phyloP scores from a whole-genome alignment of 37 sponge, comb jelly and placozoan species.

The Chondrosia reniformis region DNA sequence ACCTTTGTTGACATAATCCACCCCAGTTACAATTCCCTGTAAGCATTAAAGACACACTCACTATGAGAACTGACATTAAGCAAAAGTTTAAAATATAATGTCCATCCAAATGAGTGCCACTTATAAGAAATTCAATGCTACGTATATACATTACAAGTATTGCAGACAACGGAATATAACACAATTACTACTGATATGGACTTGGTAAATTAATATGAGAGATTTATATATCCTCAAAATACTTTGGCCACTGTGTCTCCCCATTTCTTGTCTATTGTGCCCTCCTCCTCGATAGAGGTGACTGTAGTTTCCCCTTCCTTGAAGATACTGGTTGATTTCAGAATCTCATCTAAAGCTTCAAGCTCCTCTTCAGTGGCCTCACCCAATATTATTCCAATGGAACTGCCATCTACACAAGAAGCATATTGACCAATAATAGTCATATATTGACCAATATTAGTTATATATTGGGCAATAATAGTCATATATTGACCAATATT shows the following conservation, averaged over 20 bases:
- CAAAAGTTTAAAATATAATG: background rate
- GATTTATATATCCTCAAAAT: too few relatives aligned
- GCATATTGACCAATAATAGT: background rate
- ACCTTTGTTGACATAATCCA: background rate
- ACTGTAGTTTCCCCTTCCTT: background rate
- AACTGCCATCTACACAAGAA: background rate
- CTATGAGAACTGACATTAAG: background rate
- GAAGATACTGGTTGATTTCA: background rate
- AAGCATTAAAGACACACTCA: too few relatives aligned
- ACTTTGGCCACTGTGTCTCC: background rate
- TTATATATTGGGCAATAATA: background rate
- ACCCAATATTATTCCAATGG: slow-evolving; percentile 45
- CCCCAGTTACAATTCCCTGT: background rate
- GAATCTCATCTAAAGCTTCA: slow-evolving; percentile 20
- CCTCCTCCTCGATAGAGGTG: background rate
- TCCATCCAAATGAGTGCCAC: background rate
- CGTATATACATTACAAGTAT: background rate
- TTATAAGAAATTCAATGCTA: too few relatives aligned
- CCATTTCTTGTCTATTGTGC: background rate
- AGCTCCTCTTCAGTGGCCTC: slow-evolving; percentile 35
- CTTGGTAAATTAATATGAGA: background rate
- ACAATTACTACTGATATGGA: background rate
- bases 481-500: background rate
- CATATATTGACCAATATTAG: background rate
- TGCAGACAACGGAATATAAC: background rate